These are phyloP conservation scores for Eubasilissa splendida DNA, from an alignment of 2,888 invertebrate species.

Conservation along the genomic window DNA sequence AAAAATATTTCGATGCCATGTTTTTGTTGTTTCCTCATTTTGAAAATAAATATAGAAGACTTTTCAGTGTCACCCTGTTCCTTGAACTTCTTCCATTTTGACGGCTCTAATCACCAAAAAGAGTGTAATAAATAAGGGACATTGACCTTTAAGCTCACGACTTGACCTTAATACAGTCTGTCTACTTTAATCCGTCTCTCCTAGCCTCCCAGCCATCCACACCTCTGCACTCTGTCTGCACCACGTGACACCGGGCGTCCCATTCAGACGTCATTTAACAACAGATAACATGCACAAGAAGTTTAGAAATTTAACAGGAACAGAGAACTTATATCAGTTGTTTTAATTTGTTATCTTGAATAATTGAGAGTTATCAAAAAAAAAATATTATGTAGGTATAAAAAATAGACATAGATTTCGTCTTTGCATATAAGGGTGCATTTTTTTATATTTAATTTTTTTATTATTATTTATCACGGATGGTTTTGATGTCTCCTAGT, in stretches of 20 bases:
- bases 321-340: too few relatives aligned
- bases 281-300: too few relatives aligned
- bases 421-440: too few relatives aligned
- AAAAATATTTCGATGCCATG: too few relatives aligned
- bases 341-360: too few relatives aligned
- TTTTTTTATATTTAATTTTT: too few relatives aligned
- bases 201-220: background rate
- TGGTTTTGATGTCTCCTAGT: too few relatives aligned
- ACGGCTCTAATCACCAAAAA: slow-evolving; percentile 40
- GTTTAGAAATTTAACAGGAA: too few relatives aligned
- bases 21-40: background rate
- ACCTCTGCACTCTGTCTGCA: background rate
- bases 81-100: slow-evolving; percentile 18
- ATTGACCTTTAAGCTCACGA: slow-evolving; percentile 27
- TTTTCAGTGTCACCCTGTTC: background rate
- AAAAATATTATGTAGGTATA: too few relatives aligned
- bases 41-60: background rate
- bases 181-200: slow-evolving; percentile 7
- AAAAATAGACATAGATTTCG: too few relatives aligned
- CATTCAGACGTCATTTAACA: background rate
- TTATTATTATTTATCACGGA: too few relatives aligned
- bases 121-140: slow-evolving; percentile 33
- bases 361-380: too few relatives aligned
- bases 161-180: slow-evolving; percentile 36
- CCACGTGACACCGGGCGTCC: background rate